Evolutionary conservation across 2,797 vertebrate species (phyloP).

Genomic region (Sebastes flavidus): DNA sequence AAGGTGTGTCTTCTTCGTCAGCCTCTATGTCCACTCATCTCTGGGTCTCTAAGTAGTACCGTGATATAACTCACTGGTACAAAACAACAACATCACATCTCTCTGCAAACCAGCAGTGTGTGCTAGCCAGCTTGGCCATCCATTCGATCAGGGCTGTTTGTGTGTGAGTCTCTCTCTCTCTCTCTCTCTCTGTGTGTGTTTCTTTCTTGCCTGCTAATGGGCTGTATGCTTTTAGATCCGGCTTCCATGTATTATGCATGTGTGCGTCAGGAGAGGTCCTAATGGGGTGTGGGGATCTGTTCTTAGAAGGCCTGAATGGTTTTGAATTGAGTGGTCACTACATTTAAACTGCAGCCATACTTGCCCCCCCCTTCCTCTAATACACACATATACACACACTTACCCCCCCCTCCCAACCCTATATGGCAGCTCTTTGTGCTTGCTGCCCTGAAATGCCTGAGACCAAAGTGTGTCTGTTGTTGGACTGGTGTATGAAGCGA

Average conservation of each 20-base stretch:
- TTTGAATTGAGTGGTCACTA: constrained; percentile 69
- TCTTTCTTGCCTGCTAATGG: constrained; percentile 71
- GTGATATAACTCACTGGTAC: not conserved
- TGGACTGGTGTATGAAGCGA: not conserved
- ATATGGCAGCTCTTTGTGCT: constrained; percentile 24
- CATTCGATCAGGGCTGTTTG: constrained; percentile 37
- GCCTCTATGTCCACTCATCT: constrained; percentile 4
- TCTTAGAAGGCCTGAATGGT: constrained; percentile 77
- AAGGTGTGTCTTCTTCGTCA: not conserved
- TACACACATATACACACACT: not conserved
- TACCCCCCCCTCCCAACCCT: not conserved
- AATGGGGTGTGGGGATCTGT: constrained; percentile 77
- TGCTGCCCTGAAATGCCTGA: constrained; percentile 23
- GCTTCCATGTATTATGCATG: constrained; percentile 82
- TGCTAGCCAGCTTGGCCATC: constrained; percentile 22
- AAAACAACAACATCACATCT: constrained; percentile 30
- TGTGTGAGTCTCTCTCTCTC: constrained; percentile 17
- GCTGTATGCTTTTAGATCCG: constrained; percentile 78
- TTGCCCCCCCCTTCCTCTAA: not conserved
- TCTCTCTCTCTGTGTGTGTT: constrained; percentile 12
- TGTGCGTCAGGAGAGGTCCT: constrained; percentile 76
- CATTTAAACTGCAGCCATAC: constrained; percentile 59
- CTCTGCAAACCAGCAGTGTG: constrained; percentile 28
- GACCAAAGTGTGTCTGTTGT: constrained; percentile 35
- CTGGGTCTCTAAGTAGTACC: constrained; percentile 10